Percentiles rank a stretch among this genome's conserved stretches.
Evolutionary conservation across 2,888 invertebrate genomes (phyloP).

Genomic region (Oscheius onirici): DNA sequence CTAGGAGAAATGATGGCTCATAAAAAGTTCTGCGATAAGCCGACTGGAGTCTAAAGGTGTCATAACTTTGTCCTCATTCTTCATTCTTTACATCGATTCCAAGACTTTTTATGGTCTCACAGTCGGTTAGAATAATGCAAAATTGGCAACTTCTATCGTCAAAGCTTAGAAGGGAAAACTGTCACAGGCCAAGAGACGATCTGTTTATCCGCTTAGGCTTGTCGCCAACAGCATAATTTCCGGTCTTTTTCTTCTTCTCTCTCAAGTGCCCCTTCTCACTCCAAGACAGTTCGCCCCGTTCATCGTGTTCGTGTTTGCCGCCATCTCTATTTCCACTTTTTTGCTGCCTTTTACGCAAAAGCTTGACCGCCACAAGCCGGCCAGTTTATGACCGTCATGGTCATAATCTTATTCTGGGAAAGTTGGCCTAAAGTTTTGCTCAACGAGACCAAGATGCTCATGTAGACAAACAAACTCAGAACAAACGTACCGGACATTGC

Average conservation of each 20-base stretch:
- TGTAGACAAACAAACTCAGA: too few relatives aligned
- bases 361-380: background rate
- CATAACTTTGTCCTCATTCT: too few relatives aligned
- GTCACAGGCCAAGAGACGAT: background rate
- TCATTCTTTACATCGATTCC: too few relatives aligned
- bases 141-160: background rate
- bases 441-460: too few relatives aligned
- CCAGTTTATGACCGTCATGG: background rate
- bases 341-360: background rate
- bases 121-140: too few relatives aligned
- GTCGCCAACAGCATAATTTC: background rate
- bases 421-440: too few relatives aligned
- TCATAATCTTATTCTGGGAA: background rate
- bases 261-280: background rate
- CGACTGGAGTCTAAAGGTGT: too few relatives aligned
- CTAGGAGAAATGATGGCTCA: too few relatives aligned
- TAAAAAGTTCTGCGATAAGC: too few relatives aligned
- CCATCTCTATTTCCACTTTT: background rate
- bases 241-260: constrained; percentile 2
- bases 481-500: background rate
- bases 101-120: too few relatives aligned
- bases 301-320: background rate
- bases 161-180: too few relatives aligned
- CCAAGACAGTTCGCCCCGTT: background rate
- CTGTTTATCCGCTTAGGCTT: background rate